A percentile compares a stretch with the other conserved stretches of the same genome.
Conservation (phyloP, 2,113 vertebrate genomes). For the Oncorhynchus mykiss region DNA sequence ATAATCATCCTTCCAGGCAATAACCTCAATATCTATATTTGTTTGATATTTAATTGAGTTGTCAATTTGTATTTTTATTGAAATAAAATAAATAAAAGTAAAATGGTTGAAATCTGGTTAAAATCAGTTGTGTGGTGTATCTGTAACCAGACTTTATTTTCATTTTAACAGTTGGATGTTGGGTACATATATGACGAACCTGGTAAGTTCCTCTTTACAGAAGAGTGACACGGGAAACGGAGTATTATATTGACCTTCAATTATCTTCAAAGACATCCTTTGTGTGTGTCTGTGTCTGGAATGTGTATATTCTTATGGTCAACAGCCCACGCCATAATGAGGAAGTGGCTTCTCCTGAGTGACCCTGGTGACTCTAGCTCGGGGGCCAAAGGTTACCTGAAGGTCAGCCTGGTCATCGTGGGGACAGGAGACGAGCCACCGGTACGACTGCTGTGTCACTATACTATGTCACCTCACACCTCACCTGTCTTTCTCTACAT, state of each 20-base stretch:
- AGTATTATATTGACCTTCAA: no score
- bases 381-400: constrained; percentile 87
- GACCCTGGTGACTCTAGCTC: constrained; percentile 87
- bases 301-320: not conserved
- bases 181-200: constrained; percentile 92
- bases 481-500: not conserved
- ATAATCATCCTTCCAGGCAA: no score
- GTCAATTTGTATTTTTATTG: not conserved
- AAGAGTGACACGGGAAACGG: not conserved
- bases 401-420: constrained; percentile 92
- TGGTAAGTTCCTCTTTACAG: constrained; percentile 68
- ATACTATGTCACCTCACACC: not conserved
- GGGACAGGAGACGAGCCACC: constrained; percentile 91
- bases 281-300: constrained; percentile 1
- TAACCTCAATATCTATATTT: no score
- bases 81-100: not conserved
- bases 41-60: no score
- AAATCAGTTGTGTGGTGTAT: no score
- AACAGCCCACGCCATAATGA: constrained; percentile 88
- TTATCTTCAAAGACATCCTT: no score
- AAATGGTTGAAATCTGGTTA: constrained; percentile 5
- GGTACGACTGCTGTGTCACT: constrained; percentile 58
- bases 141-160: not conserved
- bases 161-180: constrained; percentile 83
- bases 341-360: constrained; percentile 93